These are phyloP conservation scores for Noctua fimbriata DNA, from an alignment of 2,888 invertebrate species.

Conservation along the genomic window DNA sequence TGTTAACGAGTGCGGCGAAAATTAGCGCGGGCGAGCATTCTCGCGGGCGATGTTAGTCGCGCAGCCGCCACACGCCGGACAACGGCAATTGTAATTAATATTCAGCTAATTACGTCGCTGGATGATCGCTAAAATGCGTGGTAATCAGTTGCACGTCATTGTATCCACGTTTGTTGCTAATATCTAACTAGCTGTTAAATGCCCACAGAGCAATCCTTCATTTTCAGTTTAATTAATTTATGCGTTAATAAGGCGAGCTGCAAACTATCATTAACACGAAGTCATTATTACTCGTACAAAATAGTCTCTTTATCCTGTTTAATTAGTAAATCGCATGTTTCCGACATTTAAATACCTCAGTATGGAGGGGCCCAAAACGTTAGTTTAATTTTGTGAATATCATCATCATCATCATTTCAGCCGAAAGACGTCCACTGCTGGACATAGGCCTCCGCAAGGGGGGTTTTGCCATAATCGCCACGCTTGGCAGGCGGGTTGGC, in stretches of 20 bases:
- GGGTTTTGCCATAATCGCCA: too few relatives aligned
- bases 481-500: too few relatives aligned
- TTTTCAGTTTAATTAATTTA: constrained; percentile 21
- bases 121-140: neutral
- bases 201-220: neutral
- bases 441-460: too few relatives aligned
- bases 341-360: neutral
- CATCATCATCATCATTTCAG: too few relatives aligned
- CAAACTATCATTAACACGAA: neutral
- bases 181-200: neutral
- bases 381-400: neutral
- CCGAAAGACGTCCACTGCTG: too few relatives aligned
- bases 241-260: neutral
- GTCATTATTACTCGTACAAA: neutral
- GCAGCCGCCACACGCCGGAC: neutral
- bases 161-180: neutral
- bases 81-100: constrained; percentile 35
- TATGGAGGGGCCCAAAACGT: neutral
- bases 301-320: neutral
- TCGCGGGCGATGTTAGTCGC: neutral
- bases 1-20: neutral
- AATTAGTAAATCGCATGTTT: neutral
- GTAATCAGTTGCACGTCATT: constrained; percentile 8
- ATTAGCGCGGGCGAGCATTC: neutral
- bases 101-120: constrained; percentile 20